Conservation (phyloP, 2,113 vertebrate genomes). For the Brachyhypopomus gauderio region DNA sequence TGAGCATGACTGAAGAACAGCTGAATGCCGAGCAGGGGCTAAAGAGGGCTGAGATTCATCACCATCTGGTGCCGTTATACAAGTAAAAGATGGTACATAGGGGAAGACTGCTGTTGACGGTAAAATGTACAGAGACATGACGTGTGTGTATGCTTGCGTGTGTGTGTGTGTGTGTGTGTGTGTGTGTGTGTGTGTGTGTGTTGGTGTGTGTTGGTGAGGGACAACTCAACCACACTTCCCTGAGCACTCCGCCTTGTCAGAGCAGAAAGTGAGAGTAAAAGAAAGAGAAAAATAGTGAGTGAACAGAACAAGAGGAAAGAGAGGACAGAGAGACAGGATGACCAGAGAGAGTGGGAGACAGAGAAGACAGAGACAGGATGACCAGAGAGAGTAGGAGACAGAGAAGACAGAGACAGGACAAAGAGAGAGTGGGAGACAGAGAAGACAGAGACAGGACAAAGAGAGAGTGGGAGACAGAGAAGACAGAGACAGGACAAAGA, state of each 20-base stretch:
- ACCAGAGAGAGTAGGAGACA: not conserved
- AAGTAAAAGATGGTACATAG: constrained; percentile 20
- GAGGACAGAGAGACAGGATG: not conserved
- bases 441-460: not conserved
- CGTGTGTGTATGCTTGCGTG: too few species aligned
- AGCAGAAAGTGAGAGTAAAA: not conserved
- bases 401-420: not conserved
- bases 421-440: not conserved
- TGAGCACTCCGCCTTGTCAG: not conserved
- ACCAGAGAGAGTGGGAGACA: not conserved
- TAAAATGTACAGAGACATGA: not conserved
- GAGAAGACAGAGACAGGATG: not conserved
- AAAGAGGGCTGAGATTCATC: constrained; percentile 33
- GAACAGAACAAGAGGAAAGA: not conserved
- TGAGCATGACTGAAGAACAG: constrained; percentile 33
- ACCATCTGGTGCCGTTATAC: constrained; percentile 23
- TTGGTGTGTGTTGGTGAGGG: not conserved
- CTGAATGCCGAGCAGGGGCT: constrained; percentile 20
- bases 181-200: too few species aligned
- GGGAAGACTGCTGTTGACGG: constrained; percentile 3
- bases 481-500: too few species aligned
- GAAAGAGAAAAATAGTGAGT: not conserved
- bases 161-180: not conserved
- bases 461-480: not conserved
- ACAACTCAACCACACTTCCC: not conserved